phyloP scores from a whole-genome alignment of 2,888 invertebrate species.

The Trissoscelio sp. region DNA sequence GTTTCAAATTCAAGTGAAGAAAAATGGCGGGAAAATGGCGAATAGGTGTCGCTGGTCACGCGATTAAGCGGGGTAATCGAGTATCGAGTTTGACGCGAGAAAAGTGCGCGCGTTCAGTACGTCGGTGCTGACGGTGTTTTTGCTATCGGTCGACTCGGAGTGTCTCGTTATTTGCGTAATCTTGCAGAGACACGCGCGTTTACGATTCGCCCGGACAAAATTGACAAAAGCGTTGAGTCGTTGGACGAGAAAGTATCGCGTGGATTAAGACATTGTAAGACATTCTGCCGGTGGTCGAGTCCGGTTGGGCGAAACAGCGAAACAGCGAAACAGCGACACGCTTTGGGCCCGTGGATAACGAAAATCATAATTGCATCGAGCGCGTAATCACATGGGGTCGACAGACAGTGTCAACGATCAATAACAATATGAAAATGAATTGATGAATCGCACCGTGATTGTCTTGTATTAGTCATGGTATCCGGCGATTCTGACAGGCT shows the following conservation, averaged over 20 bases:
- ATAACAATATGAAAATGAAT: constrained; percentile 82
- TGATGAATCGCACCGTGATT: constrained; percentile 76
- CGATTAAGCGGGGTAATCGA: too few species aligned
- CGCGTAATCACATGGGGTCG: constrained; percentile 62
- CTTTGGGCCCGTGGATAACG: background rate
- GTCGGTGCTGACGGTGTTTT: constrained; percentile 25
- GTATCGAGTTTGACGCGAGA: too few species aligned
- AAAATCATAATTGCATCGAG: constrained; percentile 43
- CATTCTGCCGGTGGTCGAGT: too few species aligned
- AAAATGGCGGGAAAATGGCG: too few species aligned
- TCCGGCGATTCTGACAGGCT: constrained; percentile 80
- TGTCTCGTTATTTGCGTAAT: constrained; percentile 24
- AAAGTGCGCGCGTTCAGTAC: constrained; percentile 9
- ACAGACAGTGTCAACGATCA: constrained; percentile 77
- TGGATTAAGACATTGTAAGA: background rate
- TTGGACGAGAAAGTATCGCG: background rate
- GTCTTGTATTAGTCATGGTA: constrained; percentile 78
- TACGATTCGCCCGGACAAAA: background rate
- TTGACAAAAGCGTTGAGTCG: constrained; percentile 13
- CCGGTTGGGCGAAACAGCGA: too few species aligned
- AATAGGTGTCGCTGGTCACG: too few species aligned
- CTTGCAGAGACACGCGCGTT: constrained; percentile 31
- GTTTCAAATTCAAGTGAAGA: too few species aligned
- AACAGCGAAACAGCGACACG: background rate
- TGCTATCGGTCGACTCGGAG: constrained; percentile 17